Conservation (phyloP, 2,113 vertebrate genomes). For the Climacteris rufus region DNA sequence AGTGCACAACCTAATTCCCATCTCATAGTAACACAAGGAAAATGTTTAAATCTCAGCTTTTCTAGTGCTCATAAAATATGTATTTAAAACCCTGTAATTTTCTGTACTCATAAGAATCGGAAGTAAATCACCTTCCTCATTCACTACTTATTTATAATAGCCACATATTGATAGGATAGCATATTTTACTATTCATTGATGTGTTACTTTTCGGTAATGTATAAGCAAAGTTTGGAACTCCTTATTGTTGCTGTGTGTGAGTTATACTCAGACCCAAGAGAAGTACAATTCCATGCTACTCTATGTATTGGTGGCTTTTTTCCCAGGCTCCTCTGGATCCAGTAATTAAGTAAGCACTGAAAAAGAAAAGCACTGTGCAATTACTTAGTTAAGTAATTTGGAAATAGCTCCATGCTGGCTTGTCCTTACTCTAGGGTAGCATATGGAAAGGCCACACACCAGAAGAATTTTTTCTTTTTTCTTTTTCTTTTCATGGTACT, state of each 20-base stretch:
- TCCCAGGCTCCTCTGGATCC: neutral
- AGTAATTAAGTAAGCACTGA: neutral
- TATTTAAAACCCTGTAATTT: neutral
- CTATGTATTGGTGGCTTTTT: neutral
- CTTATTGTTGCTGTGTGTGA: rapidly evolving
- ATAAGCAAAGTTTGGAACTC: neutral
- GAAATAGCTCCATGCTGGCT: neutral
- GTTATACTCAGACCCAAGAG: neutral
- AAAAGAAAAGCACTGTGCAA: neutral
- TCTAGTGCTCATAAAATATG: neutral
- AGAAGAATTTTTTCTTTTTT: rapidly evolving
- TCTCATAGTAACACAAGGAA: neutral
- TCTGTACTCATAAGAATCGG: neutral
- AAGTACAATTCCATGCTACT: neutral
- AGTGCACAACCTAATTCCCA: neutral
- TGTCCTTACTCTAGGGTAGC: neutral
- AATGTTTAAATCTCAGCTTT: neutral
- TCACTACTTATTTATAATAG: neutral
- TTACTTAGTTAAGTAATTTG: neutral
- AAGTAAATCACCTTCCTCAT: neutral
- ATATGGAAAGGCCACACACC: neutral
- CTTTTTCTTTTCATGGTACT: neutral
- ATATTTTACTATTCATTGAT: neutral
- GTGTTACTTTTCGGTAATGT: rapidly evolving
- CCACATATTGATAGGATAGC: neutral